A percentile compares a stretch with the other conserved stretches of the same genome.
These are phyloP conservation scores for Oostethus manadensis DNA, from an alignment of 2,113 vertebrate species.

Conservation along the genomic window DNA sequence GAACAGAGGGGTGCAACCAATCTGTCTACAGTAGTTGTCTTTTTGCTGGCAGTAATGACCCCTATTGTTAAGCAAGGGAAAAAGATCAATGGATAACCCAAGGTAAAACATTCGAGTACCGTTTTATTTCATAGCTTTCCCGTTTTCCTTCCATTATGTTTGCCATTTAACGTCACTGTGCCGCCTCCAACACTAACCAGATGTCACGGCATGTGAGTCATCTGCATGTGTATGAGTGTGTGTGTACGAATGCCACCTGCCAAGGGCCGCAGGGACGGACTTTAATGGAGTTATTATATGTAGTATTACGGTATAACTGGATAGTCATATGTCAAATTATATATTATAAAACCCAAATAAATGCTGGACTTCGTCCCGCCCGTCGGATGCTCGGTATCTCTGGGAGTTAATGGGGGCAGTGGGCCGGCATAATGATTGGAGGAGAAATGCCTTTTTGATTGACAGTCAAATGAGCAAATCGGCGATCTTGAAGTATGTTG, in stretches of 20 bases:
- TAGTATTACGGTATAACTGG: background rate
- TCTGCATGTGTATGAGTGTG: constrained; percentile 21
- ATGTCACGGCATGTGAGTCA: constrained; percentile 60
- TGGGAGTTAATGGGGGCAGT: too few relatives aligned
- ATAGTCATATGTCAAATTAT: constrained; percentile 10
- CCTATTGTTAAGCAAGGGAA: constrained; percentile 47
- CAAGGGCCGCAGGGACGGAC: constrained; percentile 28
- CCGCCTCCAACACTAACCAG: constrained; percentile 59
- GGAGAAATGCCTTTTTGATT: too few relatives aligned
- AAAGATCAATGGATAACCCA: constrained; percentile 25
- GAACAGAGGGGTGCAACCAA: constrained; percentile 4
- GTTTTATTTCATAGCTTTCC: constrained; percentile 52
- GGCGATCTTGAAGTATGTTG: too few relatives aligned
- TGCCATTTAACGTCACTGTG: constrained; percentile 29
- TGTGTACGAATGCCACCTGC: constrained; percentile 40
- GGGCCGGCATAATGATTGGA: too few relatives aligned
- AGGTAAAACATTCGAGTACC: constrained; percentile 39
- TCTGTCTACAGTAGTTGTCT: constrained; percentile 20
- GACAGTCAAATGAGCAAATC: too few relatives aligned
- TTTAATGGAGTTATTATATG: constrained; percentile 14
- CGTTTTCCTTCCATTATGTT: constrained; percentile 59
- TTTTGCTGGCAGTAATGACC: constrained; percentile 15
- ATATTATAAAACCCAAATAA: too few relatives aligned
- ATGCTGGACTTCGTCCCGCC: too few relatives aligned
- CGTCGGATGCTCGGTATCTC: too few relatives aligned